Base-by-base conservation (phyloP, 2,113 vertebrate genomes). In the Silurus meridionalis region DNA sequence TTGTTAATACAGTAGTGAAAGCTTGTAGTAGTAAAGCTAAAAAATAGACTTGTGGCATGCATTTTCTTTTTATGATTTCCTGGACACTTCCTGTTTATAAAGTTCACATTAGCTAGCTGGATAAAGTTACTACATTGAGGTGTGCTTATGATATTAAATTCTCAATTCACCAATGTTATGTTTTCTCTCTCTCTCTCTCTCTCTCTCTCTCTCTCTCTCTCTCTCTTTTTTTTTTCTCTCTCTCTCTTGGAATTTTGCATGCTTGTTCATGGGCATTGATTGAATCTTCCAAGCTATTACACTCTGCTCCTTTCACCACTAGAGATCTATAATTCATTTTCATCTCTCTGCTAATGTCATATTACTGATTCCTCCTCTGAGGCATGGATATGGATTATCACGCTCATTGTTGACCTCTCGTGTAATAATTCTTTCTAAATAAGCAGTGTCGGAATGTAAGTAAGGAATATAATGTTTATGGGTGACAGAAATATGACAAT, bases 181-280 rank as follows among this genome's bases (percentile, higher is more conserved):
- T 17, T 61, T 3, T 61, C 15, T 74, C 37, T 48, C 46, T 72
- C 11, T 75, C 3, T 75, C 72, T 74, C 19, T 74, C 71, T 74
- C 17, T 48, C 71, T 74, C 19, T 74, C 71, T 74, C 48, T 74
- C 19, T 74, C 19, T 28, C 52, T 78, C 2, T 55, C 72, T 75
- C n/a, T n/a, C n/a, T n/a, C n/a, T n/a, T n/a, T n/a, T n/a, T n/a
- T n/a, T n/a, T n/a, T 0, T 48, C 83, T 63, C 60, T 86, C 58
- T 78, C 78, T 85, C 48, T 77, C 57, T 71, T 75, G 69, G 86
- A 88, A 90, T 90, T 94, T 91, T 90, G 94, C 93, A 89, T 80
- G 87, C 89, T 92, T 78, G 55, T 95, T 95, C 92, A 94, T 94
- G 91, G 75, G 21, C 88, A 95, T 95, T 94, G 94, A 95, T 95